A percentile compares a stretch with the other conserved stretches of the same genome.
Conservation (phyloP, 30 jellyfish, hydroid and myxozoan genomes). For the Euphysa ruthae region DNA sequence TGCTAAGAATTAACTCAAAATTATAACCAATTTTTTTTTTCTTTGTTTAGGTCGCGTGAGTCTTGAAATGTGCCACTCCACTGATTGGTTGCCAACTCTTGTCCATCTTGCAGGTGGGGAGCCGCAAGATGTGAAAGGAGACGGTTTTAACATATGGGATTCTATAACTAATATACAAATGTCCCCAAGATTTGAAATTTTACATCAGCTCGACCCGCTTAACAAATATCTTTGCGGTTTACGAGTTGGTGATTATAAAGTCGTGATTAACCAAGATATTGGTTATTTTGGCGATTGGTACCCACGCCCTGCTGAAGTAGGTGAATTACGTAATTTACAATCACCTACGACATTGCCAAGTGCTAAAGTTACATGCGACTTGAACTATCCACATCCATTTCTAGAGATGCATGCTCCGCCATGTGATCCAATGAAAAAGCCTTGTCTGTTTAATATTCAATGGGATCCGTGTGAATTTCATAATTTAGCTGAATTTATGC, state of each 20-base stretch:
- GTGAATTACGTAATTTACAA: slow-evolving; percentile 45
- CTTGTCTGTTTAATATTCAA: slow-evolving; percentile 91
- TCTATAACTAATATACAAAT: slow-evolving; percentile 31
- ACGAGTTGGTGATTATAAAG: slow-evolving; percentile 90
- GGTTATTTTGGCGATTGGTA: slow-evolving; percentile 94
- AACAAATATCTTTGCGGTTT: slow-evolving; percentile 77
- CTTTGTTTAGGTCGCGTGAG: slow-evolving; percentile 61
- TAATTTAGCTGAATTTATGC: slow-evolving; percentile 96
- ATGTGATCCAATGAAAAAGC: slow-evolving; percentile 90
- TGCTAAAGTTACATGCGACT: slow-evolving; percentile 77
- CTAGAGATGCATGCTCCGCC: slow-evolving; percentile 97
- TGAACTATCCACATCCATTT: slow-evolving; percentile 90
- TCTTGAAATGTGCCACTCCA: slow-evolving; percentile 70
- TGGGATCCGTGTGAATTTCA: slow-evolving; percentile 99
- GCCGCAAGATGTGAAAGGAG: slow-evolving; percentile 6
- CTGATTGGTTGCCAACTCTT: slow-evolving; percentile 97
- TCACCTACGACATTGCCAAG: slow-evolving; percentile 35
- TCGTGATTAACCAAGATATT: slow-evolving; percentile 76
- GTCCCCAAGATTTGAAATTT: slow-evolving; percentile 74
- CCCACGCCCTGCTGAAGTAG: slow-evolving; percentile 88
- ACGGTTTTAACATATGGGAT: slow-evolving; percentile 75
- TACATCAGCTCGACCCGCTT: slow-evolving; percentile 85
- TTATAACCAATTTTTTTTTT: not conserved
- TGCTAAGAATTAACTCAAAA: not conserved
- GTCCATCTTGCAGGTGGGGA: slow-evolving; percentile 47